A percentile compares a stretch with the other conserved stretches of the same genome.
These are phyloP conservation scores for Polylopha cassiicola DNA, from an alignment of 2,888 invertebrate species.

Conservation along the genomic window DNA sequence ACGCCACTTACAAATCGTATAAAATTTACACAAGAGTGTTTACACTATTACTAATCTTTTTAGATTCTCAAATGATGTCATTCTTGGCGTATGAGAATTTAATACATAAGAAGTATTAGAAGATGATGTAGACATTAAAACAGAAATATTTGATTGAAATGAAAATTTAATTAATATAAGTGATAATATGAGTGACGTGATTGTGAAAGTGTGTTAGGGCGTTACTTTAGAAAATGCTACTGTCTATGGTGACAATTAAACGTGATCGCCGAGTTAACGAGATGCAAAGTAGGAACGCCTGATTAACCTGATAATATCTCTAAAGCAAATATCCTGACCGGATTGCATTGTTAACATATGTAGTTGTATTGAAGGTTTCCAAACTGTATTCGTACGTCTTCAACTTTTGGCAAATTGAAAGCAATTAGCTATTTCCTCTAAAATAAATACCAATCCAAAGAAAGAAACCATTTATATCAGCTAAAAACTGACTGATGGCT, in stretches of 20 bases:
- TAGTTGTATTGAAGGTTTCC: too few species aligned
- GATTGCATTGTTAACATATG: too few species aligned
- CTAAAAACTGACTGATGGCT: too few species aligned
- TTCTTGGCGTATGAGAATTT: slow-evolving; percentile 27
- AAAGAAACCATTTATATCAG: too few species aligned
- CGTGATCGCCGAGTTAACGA: slow-evolving; percentile 36
- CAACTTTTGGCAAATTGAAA: too few species aligned
- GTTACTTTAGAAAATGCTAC: slow-evolving; percentile 34
- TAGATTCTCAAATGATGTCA: slow-evolving; percentile 59
- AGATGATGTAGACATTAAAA: slow-evolving; percentile 2
- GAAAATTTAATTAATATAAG: background rate
- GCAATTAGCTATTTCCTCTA: too few species aligned
- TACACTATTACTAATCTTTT: slow-evolving; percentile 67
- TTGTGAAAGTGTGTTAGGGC: slow-evolving; percentile 15
- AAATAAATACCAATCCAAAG: too few species aligned
- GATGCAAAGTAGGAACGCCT: slow-evolving; percentile 8
- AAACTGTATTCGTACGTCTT: too few species aligned
- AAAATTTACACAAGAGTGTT: slow-evolving; percentile 45
- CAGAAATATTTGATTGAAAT: background rate
- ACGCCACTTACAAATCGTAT: slow-evolving; percentile 41
- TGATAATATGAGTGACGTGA: background rate
- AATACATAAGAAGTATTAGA: too few species aligned
- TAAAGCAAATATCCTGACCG: slow-evolving; percentile 3
- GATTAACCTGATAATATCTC: slow-evolving; percentile 9
- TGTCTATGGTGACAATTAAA: slow-evolving; percentile 32